Conservation (phyloP, 64 coral and sea anemone genomes). For the Anthopleura sola region DNA sequence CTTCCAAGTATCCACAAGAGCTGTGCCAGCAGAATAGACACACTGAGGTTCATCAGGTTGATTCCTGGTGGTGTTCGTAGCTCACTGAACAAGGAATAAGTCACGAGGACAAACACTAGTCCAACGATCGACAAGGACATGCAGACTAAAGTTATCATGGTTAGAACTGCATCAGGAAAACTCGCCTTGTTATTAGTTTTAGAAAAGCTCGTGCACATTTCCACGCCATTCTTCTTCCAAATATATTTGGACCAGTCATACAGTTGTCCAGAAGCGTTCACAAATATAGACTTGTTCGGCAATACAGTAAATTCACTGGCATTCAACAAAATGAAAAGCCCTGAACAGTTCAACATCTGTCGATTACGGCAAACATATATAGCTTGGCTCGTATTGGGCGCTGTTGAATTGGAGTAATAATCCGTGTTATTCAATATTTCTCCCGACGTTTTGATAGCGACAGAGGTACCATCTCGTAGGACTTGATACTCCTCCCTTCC, state of each 20-base stretch:
- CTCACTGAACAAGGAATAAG: neutral
- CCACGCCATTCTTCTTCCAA: neutral
- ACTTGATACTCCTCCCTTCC: neutral
- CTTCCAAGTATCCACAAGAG: constrained; percentile 19
- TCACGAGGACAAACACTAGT: neutral
- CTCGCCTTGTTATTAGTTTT: neutral
- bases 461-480: neutral
- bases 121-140: neutral
- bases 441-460: constrained; percentile 3
- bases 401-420: constrained; percentile 7
- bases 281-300: constrained; percentile 1
- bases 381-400: neutral
- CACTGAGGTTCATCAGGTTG: constrained; percentile 2
- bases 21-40: constrained; percentile 21
- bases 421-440: neutral
- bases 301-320: neutral
- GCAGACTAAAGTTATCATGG: neutral
- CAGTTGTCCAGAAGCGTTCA: constrained; percentile 10
- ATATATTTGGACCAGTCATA: neutral
- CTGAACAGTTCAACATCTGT: neutral
- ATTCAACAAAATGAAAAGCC: constrained; percentile 18
- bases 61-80: constrained; percentile 2
- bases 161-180: neutral
- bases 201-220: neutral
- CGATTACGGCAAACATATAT: constrained; percentile 13